phyloP scores from a whole-genome alignment of 92 coral and sea anemone species.

The Blastomussa wellsi region DNA sequence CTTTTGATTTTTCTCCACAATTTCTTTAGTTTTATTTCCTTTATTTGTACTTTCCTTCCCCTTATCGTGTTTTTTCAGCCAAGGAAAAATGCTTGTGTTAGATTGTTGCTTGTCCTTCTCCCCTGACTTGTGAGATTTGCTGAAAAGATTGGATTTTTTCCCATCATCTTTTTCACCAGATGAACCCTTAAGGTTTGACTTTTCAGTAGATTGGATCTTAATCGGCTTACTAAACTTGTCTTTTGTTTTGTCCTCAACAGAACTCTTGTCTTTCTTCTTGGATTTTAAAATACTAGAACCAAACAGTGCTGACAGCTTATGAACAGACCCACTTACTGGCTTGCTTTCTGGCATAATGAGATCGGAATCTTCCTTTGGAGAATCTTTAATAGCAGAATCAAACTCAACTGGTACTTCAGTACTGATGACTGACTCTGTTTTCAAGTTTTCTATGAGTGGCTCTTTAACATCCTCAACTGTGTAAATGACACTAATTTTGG shows the following conservation, averaged over 20 bases:
- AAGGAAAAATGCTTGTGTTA: constrained; percentile 46
- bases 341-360: constrained; percentile 9
- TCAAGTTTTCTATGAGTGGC: neutral
- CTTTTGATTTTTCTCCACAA: constrained; percentile 12
- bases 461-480: neutral
- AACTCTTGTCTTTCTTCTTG: constrained; percentile 64
- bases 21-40: constrained; percentile 1
- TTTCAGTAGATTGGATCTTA: neutral
- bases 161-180: constrained; percentile 18
- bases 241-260: constrained; percentile 40
- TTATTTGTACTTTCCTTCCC: constrained; percentile 11
- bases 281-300: constrained; percentile 74
- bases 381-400: neutral
- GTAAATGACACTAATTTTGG: neutral
- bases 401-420: neutral
- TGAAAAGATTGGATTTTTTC: constrained; percentile 28
- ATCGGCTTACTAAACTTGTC: constrained; percentile 31
- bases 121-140: constrained; percentile 11
- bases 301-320: constrained; percentile 78
- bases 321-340: constrained; percentile 70
- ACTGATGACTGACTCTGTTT: neutral
- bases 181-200: neutral
- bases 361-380: neutral
- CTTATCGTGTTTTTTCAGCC: constrained; percentile 37
- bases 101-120: constrained; percentile 21